Conservation (phyloP, 2,888 invertebrate species). For the Empis livida region DNA sequence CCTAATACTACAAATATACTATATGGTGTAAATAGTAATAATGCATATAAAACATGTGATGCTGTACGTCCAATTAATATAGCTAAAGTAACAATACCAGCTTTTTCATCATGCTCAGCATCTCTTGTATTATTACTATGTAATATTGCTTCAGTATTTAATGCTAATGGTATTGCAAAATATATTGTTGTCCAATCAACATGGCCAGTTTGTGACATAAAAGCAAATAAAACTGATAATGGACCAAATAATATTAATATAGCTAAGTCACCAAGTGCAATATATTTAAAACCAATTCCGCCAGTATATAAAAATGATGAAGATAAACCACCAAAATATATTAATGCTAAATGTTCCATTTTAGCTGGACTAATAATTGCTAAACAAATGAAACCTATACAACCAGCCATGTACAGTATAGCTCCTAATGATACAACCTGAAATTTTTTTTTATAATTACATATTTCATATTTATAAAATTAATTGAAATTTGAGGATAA, state of each 20-base stretch:
- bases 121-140: conserved; percentile 93
- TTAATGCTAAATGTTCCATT: conserved; percentile 88
- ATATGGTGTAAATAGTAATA: conserved; percentile 82
- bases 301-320: conserved; percentile 95
- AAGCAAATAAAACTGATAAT: conserved; percentile 84
- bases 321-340: conserved; percentile 90
- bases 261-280: conserved; percentile 84
- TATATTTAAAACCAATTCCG: conserved; percentile 89
- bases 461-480: too few relatives aligned
- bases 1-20: conserved; percentile 77
- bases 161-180: conserved; percentile 84
- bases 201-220: conserved; percentile 81
- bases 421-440: conserved; percentile 82
- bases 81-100: conserved; percentile 90
- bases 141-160: conserved; percentile 89
- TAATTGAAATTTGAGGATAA: too few relatives aligned
- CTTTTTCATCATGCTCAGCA: conserved; percentile 72
- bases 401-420: conserved; percentile 75
- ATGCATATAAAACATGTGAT: conserved; percentile 81
- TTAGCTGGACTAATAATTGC: conserved; percentile 74
- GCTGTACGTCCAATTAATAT: conserved; percentile 83
- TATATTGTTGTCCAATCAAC: conserved; percentile 85
- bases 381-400: conserved; percentile 65
- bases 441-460: too few relatives aligned
- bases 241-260: conserved; percentile 90